Evolutionary conservation across 1,140 invertebrate species (phyloP).

Genomic region (Dreissena polymorpha): DNA sequence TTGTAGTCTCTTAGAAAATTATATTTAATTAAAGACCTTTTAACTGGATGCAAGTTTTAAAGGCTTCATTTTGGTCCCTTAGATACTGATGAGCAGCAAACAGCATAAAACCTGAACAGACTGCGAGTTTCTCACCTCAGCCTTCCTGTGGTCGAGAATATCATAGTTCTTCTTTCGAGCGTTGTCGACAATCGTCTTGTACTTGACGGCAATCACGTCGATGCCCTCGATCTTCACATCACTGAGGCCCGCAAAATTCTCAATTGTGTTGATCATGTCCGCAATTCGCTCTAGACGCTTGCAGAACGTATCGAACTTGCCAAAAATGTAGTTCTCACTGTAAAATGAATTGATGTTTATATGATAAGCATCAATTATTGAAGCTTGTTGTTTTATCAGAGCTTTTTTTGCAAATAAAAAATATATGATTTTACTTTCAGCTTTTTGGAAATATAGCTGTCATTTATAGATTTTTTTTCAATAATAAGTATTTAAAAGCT

Average conservation of each 20-base stretch:
- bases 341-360: conserved; percentile 50
- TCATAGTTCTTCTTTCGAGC: conserved; percentile 94
- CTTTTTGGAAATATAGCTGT: too few species aligned
- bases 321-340: conserved; percentile 98
- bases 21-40: too few species aligned
- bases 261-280: conserved; percentile 93
- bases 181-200: conserved; percentile 83
- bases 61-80: too few species aligned
- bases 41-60: too few species aligned
- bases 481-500: too few species aligned
- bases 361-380: background rate
- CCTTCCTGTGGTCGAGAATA: conserved; percentile 93
- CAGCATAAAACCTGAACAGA: too few species aligned
- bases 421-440: too few species aligned
- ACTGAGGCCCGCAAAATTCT: conserved; percentile 79
- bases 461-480: too few species aligned
- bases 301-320: conserved; percentile 97
- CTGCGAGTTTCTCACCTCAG: conserved; percentile 82
- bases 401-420: too few species aligned
- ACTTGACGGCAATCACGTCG: conserved; percentile 76
- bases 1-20: too few species aligned
- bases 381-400: too few species aligned
- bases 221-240: conserved; percentile 79
- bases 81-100: too few species aligned
- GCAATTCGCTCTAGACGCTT: conserved; percentile 92